Conservation (phyloP, 2,888 invertebrate genomes). For the Metacarcinus magister region DNA sequence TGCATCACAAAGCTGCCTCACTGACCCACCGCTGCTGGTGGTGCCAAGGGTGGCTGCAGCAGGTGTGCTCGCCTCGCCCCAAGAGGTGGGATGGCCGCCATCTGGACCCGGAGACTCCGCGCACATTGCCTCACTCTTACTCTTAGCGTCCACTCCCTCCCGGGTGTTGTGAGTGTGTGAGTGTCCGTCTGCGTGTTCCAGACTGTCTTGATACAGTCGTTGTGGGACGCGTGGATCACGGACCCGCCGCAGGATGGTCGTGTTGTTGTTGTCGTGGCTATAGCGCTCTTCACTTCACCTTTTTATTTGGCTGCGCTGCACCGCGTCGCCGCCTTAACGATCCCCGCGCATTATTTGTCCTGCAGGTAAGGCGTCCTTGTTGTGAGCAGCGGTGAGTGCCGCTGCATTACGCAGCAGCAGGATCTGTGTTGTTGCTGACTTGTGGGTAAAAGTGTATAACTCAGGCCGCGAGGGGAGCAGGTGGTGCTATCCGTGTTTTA, state of each 20-base stretch:
- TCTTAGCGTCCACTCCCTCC: not conserved
- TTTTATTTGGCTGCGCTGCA: not conserved
- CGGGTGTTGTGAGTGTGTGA: not conserved
- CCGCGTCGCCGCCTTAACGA: not conserved
- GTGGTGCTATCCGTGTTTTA: not conserved
- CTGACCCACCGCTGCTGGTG: slow-evolving; percentile 67
- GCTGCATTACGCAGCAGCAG: not conserved
- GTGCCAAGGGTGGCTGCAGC: slow-evolving; percentile 50
- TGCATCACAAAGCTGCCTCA: not conserved
- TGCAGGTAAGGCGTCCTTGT: not conserved
- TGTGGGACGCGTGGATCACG: slow-evolving; percentile 44
- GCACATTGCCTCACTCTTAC: not conserved
- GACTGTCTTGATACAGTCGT: not conserved
- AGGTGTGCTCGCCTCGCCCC: slow-evolving; percentile 8
- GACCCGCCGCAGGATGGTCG: slow-evolving; percentile 12
- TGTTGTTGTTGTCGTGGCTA: not conserved
- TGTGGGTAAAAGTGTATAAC: not conserved
- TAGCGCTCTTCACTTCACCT: not conserved
- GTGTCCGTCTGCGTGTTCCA: not conserved
- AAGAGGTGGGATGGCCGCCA: slow-evolving; percentile 2
- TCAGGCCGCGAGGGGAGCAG: not conserved
- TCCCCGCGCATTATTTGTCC: not conserved
- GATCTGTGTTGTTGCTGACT: not conserved
- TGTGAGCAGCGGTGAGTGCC: not conserved
- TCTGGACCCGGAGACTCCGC: not conserved